Evolutionary conservation across 2,888 invertebrate genomes (phyloP), one percentile per base, ranked within the genome.

Genomic region (Macaria notata): DNA sequence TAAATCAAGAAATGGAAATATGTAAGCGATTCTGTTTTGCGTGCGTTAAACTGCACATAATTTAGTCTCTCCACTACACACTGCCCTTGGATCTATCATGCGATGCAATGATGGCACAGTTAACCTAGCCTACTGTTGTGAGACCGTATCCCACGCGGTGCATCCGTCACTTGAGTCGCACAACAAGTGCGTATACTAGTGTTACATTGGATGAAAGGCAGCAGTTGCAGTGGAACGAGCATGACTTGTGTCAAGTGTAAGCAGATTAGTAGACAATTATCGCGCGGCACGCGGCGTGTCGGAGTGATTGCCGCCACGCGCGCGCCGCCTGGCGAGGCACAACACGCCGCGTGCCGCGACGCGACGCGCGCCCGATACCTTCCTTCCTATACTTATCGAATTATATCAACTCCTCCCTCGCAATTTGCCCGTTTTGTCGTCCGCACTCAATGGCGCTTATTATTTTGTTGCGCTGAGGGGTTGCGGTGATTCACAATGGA

Each of bases 381-480:
- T 79, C 80, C 78, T 76, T 64, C 59, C 66, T 67, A 67, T 68
- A 72, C 46, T 65, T 65, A 67, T 57, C 64, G 62, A 64, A 64
- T 64, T 62, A 67, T 49, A 59, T 43, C 49, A 59, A 60, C 59
- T 61, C 61, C 50, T 63, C 73, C 74, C 66, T 68, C 66, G 72
- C 72, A 73, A 71, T 67, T 64, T 56, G 56, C 58, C 57, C 59
- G 61, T 62, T 63, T 66, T 63, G 66, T 66, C 51, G 51, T 56
- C 45, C 48, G 59, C 49, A 54, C 51, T 56, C 55, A 31, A 57
- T 57, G 31, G 33, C 41, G 39, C 45, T 7, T 41, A 46, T 50
- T 59, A 56, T 62, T 59, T 55, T 47, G 48, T 46, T 47, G 48
- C 46, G 57, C 66, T 49, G 33, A 36, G 33, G 4, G 5, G 4